phyloP scores from a whole-genome alignment of 1,140 invertebrate species.

The Patella vulgata region DNA sequence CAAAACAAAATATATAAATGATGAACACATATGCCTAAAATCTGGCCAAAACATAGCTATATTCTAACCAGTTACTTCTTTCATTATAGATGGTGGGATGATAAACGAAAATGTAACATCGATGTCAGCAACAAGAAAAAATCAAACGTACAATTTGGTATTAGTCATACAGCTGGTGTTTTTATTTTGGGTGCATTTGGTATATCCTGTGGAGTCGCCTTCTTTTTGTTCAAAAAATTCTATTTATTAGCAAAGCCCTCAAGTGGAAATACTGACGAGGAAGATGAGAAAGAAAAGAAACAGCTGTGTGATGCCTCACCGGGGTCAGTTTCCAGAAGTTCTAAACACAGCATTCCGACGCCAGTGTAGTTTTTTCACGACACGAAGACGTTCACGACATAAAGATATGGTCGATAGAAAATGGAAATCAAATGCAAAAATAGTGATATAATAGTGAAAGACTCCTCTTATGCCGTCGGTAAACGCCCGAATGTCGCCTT shows the following conservation, averaged over 20 bases:
- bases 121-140: slow-evolving; percentile 30
- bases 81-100: slow-evolving; percentile 58
- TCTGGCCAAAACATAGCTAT: no score
- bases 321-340: not conserved
- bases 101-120: slow-evolving; percentile 46
- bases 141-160: slow-evolving; percentile 42
- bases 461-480: not conserved
- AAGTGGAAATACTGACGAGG: slow-evolving; percentile 10
- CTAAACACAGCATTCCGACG: not conserved
- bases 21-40: no score
- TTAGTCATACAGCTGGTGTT: slow-evolving; percentile 52
- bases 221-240: slow-evolving; percentile 58
- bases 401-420: slow-evolving; percentile 7
- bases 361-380: not conserved
- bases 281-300: slow-evolving; percentile 2
- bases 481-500: no score
- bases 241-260: slow-evolving; percentile 30
- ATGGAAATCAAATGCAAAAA: slow-evolving; percentile 7
- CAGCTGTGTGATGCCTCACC: slow-evolving; percentile 2
- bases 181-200: slow-evolving; percentile 53
- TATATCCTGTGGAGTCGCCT: slow-evolving; percentile 39
- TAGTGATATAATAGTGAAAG: not conserved
- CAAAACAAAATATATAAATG: no score
- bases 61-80: no score
- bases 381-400: not conserved